phyloP scores from a whole-genome alignment of 2,797 vertebrate species.

The Rousettus madagascariensis region DNA sequence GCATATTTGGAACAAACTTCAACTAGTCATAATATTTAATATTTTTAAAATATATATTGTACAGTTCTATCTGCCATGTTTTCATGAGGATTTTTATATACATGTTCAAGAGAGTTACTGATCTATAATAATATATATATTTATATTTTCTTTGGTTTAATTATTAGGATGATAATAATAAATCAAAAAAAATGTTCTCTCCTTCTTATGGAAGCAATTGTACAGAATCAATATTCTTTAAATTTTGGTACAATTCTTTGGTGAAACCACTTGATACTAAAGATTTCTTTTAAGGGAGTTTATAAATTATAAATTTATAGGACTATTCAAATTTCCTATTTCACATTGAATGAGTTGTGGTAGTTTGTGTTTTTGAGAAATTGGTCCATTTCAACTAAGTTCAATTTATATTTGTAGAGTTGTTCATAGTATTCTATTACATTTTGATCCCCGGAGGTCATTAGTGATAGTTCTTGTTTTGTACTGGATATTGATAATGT shows the following conservation, averaged over 20 bases:
- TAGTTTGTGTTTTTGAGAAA: background rate
- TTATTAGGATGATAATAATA: background rate
- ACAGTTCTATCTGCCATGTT: background rate
- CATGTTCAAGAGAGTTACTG: background rate
- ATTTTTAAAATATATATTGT: background rate
- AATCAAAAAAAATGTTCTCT: background rate
- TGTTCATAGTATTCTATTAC: background rate
- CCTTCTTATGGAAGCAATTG: background rate
- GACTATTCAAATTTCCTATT: background rate
- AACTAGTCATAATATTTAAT: background rate
- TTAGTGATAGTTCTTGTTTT: background rate
- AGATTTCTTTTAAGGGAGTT: background rate
- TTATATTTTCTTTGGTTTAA: background rate
- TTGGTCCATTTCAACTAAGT: background rate
- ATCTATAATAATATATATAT: background rate
- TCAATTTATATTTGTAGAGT: background rate
- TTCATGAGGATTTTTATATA: too few relatives aligned
- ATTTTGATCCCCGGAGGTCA: background rate
- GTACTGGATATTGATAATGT: background rate
- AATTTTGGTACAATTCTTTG: background rate
- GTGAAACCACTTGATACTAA: background rate
- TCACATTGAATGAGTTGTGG: too few relatives aligned
- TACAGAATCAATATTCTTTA: background rate
- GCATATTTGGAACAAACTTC: background rate
- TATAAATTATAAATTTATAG: background rate